Percentiles rank a stretch among this genome's conserved stretches.
Evolutionary conservation across 92 coral and sea anemone species (phyloP).

Genomic region (Actinostola sp.): DNA sequence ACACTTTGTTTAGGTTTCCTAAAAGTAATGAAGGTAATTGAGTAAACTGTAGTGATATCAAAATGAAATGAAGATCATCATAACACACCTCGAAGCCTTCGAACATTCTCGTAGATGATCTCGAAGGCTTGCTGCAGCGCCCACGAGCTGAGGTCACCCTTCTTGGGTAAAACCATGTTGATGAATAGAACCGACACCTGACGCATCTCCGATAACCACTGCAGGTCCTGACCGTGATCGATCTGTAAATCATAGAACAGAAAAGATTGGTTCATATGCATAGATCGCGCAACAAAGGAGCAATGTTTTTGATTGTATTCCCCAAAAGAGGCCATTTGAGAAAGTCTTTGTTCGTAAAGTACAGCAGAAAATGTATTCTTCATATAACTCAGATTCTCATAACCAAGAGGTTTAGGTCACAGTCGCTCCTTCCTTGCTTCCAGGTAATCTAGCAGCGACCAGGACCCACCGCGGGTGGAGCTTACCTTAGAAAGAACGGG

Average conservation of each 20-base stretch:
- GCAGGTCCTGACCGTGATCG: conserved; percentile 91
- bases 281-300: no score
- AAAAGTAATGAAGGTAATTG: conserved; percentile 14
- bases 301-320: no score
- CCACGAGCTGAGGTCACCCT: conserved; percentile 69
- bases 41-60: not conserved
- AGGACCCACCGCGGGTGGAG: not conserved
- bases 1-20: conserved; percentile 96
- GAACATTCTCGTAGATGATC: conserved; percentile 77
- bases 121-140: conserved; percentile 95
- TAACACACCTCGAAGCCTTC: conserved; percentile 72
- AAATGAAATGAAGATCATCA: not conserved
- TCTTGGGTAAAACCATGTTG: conserved; percentile 90
- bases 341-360: no score
- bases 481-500: conserved; percentile 93
- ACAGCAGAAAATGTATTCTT: no score
- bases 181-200: conserved; percentile 93
- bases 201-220: conserved; percentile 98
- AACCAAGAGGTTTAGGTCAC: no score
- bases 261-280: not conserved
- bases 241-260: conserved; percentile 50
- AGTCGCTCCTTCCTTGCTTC: no score
- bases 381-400: no score
- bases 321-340: no score
- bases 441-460: no score